Percentiles rank a stretch among this genome's conserved stretches.
phyloP scores from a whole-genome alignment of 53 echinoderm and acorn worm genomes.

The Henricia sp. region DNA sequence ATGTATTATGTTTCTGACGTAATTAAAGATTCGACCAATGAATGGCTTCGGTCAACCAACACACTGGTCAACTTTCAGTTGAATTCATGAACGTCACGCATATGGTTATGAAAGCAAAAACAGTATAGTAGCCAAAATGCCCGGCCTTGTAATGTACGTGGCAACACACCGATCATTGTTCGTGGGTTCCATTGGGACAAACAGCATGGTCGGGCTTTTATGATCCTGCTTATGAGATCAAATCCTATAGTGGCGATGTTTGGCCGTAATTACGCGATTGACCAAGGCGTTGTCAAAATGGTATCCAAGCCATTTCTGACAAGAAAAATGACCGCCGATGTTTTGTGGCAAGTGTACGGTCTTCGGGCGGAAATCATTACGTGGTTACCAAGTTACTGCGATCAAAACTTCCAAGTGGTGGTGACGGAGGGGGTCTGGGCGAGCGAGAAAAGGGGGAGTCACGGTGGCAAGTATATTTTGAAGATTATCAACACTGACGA shows the following conservation, averaged over 20 bases:
- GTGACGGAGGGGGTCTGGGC: neutral
- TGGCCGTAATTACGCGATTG: neutral
- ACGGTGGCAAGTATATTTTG: conserved; percentile 10
- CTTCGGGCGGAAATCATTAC: neutral
- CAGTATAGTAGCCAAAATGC: neutral
- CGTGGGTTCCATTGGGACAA: neutral
- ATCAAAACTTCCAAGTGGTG: conserved; percentile 27
- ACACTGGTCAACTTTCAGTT: no score
- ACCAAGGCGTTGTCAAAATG: neutral
- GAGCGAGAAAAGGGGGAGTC: neutral
- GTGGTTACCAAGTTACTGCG: conserved; percentile 33
- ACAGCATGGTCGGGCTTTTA: neutral
- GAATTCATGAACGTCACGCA: no score
- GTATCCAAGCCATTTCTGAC: conserved; percentile 31
- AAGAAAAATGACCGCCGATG: neutral
- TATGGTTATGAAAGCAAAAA: no score
- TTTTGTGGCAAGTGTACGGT: conserved; percentile 12
- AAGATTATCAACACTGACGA: conserved; percentile 8
- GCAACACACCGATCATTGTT: no score
- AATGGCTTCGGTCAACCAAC: no score
- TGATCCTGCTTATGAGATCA: neutral
- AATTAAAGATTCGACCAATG: no score
- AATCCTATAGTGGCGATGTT: neutral
- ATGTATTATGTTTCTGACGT: no score
- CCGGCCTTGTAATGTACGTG: no score